phyloP scores from a whole-genome alignment of 2,797 vertebrate species.

The Anniella stebbinsi region DNA sequence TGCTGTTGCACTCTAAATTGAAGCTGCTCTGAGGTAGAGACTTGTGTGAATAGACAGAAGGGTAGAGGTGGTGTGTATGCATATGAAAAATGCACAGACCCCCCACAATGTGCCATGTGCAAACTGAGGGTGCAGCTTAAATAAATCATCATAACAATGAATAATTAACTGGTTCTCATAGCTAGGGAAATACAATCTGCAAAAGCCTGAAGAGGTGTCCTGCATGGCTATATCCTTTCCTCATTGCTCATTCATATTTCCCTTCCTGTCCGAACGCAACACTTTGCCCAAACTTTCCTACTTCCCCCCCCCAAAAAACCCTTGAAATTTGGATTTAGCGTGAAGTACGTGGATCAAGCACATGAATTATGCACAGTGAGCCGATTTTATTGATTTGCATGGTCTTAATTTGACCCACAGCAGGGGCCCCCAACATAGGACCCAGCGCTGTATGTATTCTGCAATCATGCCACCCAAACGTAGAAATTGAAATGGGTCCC shows the following conservation, averaged over 20 bases:
- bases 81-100: too few species aligned
- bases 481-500: not conserved
- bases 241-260: not conserved
- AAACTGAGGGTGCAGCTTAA: not conserved
- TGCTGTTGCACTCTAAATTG: not conserved
- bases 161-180: conserved; percentile 9
- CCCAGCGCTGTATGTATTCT: not conserved
- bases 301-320: too few species aligned
- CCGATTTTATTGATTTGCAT: not conserved
- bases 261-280: not conserved
- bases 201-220: not conserved
- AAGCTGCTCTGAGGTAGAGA: not conserved
- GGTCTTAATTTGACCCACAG: not conserved
- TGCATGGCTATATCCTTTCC: not conserved
- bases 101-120: not conserved
- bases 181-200: conserved; percentile 6
- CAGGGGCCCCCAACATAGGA: not conserved
- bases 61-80: not conserved
- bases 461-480: not conserved
- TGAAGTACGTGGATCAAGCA: not conserved
- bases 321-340: not conserved
- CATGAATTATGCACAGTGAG: not conserved
- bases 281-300: not conserved
- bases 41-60: too few species aligned
- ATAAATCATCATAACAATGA: not conserved